Evolutionary conservation across 1,140 invertebrate species (phyloP).

Genomic region (Protaetia brevitarsis): DNA sequence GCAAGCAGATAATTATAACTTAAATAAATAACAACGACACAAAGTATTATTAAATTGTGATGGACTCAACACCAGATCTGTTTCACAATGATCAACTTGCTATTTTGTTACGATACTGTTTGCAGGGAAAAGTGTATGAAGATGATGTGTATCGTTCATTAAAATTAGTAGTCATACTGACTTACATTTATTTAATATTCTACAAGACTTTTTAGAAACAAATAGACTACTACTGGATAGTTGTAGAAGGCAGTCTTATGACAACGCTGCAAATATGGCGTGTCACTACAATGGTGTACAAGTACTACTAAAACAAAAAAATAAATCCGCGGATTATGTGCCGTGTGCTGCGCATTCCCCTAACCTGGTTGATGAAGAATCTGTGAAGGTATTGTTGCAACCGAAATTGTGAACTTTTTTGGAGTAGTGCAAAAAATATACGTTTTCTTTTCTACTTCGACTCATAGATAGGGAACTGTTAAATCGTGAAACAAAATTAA

Average conservation of each 20-base stretch:
- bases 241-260: background rate
- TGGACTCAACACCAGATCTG: slow-evolving; percentile 18
- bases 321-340: background rate
- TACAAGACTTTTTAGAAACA: no score
- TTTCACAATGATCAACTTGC: slow-evolving; percentile 11
- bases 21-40: no score
- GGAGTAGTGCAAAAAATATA: no score
- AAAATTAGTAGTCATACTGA: slow-evolving; percentile 17
- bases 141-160: no score
- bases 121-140: slow-evolving; percentile 22
- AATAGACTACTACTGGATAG: no score
- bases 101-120: background rate
- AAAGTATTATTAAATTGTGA: slow-evolving; percentile 13
- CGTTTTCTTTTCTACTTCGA: no score
- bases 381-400: no score
- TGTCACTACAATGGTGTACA: background rate
- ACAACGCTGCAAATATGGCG: background rate
- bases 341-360: background rate
- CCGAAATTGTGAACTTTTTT: no score
- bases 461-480: no score
- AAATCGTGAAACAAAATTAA: no score
- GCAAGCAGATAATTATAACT: no score
- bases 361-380: no score
- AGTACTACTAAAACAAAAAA: background rate
- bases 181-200: slow-evolving; percentile 14